Evolutionary conservation across 1,140 invertebrate genomes (phyloP).

Genomic region (Listronotus oregonensis): DNA sequence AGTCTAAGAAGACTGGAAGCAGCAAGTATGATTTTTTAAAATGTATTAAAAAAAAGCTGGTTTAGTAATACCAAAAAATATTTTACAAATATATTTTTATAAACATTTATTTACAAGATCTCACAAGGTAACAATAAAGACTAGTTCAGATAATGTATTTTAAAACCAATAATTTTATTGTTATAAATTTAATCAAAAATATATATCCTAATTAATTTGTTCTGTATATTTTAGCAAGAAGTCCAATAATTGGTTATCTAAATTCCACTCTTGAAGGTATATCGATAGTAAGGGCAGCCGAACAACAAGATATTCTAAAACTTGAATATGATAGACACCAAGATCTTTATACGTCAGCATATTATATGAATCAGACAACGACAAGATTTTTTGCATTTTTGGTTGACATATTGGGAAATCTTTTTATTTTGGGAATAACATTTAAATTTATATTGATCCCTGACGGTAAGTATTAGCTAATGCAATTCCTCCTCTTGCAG

Average conservation of each 20-base stretch:
- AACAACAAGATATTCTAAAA: constrained; percentile 62
- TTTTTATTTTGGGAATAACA: constrained; percentile 23
- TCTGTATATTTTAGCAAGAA: constrained; percentile 49
- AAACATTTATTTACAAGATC: not conserved
- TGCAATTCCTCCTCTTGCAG: too few relatives aligned
- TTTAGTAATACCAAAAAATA: too few relatives aligned
- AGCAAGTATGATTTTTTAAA: constrained; percentile 62
- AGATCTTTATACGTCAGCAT: constrained; percentile 67
- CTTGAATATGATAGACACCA: constrained; percentile 65
- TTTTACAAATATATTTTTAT: too few relatives aligned
- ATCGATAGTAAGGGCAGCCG: constrained; percentile 68
- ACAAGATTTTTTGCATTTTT: constrained; percentile 74
- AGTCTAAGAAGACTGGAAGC: constrained; percentile 71
- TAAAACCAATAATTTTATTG: too few relatives aligned
- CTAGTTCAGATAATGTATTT: too few relatives aligned
- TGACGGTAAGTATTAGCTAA: not conserved
- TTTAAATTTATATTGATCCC: constrained; percentile 34
- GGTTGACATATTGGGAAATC: constrained; percentile 76
- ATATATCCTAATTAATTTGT: too few relatives aligned
- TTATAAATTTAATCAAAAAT: too few relatives aligned
- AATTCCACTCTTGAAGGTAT: constrained; percentile 69
- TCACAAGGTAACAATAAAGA: too few relatives aligned
- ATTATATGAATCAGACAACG: constrained; percentile 69
- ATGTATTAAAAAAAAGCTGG: constrained; percentile 62
- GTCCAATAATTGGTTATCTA: constrained; percentile 73